Base-by-base conservation (phyloP, 2,888 invertebrate genomes). In the Melinopterus prodromus region DNA sequence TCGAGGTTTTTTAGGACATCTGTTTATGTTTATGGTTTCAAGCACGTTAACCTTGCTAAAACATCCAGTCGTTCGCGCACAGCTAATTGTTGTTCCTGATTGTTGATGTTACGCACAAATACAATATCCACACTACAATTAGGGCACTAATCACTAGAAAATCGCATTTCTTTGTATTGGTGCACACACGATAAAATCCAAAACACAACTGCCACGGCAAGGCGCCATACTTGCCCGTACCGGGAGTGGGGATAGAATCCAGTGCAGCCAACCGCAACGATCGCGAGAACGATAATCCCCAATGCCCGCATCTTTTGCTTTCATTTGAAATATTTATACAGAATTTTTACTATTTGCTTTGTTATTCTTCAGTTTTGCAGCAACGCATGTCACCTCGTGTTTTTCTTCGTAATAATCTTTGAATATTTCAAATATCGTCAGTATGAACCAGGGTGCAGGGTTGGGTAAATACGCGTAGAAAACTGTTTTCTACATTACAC, bases 191-290 rank as follows among this genome's bases (percentile, higher is more conserved):
- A 12, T 80, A 80, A 80, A 79, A 78, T 78, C 81, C 83, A 83
- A 82, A 84, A 84, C 84, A 81, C 82, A 83, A 85, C 84, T 85
- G 85, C 84, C 85, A 86, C 85, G 85, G 83, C 35, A 82, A 81
- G 84, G 85, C 86, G 87, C 86, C 86, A 86, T 84, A 80, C 82
- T 84, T 84, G 82, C 5, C 12, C 82, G 81, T 83, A 35, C 37
- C 35, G 74, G 16, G 36, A 74, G 70, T 69, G 77, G 77, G 79
- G 77, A 77, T 53, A 53, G 53, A 53, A 53, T 7, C 53, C 53
- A 53, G 53, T 53, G 53, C 53, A 9, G 53, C 7, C 53, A 53
- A 53, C 12, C 53, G 53, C 53, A 9, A 7, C 12, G 53, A 7
- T 12, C 9, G 53, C 53, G 9, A 1, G 12, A 53, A 7, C 53